phyloP scores from a whole-genome alignment of 2,113 vertebrate species.

The Panurus biarmicus region DNA sequence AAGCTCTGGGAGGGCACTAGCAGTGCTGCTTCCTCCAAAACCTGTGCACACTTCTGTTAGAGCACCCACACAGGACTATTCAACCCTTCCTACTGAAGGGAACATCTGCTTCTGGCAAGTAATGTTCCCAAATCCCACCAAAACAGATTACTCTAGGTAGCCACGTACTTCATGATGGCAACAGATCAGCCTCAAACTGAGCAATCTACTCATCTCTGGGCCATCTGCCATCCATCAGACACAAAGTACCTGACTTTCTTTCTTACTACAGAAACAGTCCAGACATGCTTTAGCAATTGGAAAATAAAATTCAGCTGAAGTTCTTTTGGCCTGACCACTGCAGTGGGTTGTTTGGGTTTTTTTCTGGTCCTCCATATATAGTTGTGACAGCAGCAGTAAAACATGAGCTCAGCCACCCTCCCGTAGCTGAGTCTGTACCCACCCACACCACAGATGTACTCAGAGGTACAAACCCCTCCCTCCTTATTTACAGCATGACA shows the following conservation, averaged over 20 bases:
- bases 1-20: not conserved
- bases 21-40: not conserved
- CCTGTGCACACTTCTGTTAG: fast-evolving
- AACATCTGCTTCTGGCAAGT: not conserved
- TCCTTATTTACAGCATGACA: not conserved
- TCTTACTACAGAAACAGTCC: not conserved
- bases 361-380: constrained; percentile 3
- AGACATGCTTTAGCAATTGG: not conserved
- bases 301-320: not conserved
- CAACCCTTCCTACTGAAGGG: not conserved
- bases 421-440: not conserved
- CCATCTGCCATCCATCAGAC: not conserved
- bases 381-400: constrained; percentile 23
- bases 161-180: not conserved
- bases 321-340: not conserved
- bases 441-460: not conserved
- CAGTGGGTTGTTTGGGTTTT: not conserved
- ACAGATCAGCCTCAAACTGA: not conserved
- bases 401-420: not conserved
- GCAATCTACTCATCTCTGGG: not conserved
- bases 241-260: not conserved
- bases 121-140: not conserved
- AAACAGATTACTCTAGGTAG: not conserved
- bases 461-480: not conserved
- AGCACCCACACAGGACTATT: not conserved